Evolutionary conservation across 2,113 vertebrate species (phyloP).

Genomic region (Takifugu bimaculatus): DNA sequence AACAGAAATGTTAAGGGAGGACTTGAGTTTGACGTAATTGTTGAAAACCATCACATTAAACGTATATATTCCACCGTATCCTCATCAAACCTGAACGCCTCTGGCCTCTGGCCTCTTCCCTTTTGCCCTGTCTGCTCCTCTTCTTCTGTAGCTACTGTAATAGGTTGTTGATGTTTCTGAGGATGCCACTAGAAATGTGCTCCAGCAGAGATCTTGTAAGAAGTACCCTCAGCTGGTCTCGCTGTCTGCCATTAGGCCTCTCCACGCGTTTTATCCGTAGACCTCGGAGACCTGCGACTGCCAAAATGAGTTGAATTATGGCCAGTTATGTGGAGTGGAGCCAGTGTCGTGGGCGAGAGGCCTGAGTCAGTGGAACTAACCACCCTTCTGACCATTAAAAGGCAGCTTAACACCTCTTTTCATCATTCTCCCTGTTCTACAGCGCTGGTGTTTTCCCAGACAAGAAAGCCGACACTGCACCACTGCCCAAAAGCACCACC

Average conservation of each 20-base stretch:
- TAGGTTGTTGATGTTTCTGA: conserved; percentile 61
- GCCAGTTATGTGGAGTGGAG: conserved; percentile 76
- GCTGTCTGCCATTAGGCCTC: conserved; percentile 72
- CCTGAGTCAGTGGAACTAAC: conserved; percentile 74
- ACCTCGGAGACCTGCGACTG: conserved; percentile 78
- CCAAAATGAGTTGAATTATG: conserved; percentile 79
- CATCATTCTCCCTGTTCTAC: conserved; percentile 69
- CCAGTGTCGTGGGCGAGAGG: conserved; percentile 67
- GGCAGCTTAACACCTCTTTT: conserved; percentile 74
- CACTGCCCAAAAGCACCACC: conserved; percentile 21
- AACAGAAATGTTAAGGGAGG: too few species aligned
- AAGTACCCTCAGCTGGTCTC: conserved; percentile 67
- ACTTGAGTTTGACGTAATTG: too few species aligned
- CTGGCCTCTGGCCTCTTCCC: conserved; percentile 11
- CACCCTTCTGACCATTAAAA: conserved; percentile 81
- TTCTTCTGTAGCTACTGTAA: conserved; percentile 40
- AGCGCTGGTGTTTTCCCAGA: conserved; percentile 56
- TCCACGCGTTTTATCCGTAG: conserved; percentile 73
- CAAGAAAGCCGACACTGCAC: conserved; percentile 44
- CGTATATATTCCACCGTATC: conserved; percentile 1
- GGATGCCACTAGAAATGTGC: conserved; percentile 66
- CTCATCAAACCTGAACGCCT: conserved; percentile 25
- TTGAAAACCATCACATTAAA: not conserved
- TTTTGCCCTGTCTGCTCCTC: conserved; percentile 16
- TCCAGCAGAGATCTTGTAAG: conserved; percentile 66